Conservation (phyloP, 2,888 invertebrate genomes). For the Zele albiditarsus region DNA sequence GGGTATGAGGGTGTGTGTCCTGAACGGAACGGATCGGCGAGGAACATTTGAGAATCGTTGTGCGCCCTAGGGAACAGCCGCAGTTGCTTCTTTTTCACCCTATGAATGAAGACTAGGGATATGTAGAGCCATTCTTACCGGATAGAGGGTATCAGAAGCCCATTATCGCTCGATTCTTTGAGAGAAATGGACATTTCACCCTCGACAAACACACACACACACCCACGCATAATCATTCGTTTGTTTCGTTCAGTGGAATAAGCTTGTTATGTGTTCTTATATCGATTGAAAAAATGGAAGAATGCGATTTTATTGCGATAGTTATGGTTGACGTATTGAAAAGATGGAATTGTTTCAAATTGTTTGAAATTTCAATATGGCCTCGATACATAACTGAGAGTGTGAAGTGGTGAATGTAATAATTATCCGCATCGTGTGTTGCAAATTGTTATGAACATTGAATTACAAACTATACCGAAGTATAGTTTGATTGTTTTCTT, state of each 20-base stretch:
- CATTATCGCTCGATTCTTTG: conserved; percentile 55
- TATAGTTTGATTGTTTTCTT: conserved; percentile 19
- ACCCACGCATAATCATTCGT: not conserved
- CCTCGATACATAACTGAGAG: not conserved
- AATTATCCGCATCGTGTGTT: conserved; percentile 24
- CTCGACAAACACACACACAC: not conserved
- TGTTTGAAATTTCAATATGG: not conserved
- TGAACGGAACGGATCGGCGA: conserved; percentile 23
- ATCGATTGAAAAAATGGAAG: not conserved
- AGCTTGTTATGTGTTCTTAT: not conserved
- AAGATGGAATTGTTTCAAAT: too few relatives aligned
- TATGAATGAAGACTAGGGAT: conserved; percentile 44
- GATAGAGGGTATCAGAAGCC: conserved; percentile 55
- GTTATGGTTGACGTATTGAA: too few relatives aligned
- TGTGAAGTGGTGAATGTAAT: conserved; percentile 28
- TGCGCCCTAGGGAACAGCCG: conserved; percentile 54
- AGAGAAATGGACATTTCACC: not conserved
- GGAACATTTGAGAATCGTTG: conserved; percentile 42
- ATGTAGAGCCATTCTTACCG: conserved; percentile 41
- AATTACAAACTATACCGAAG: not conserved
- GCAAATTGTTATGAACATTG: conserved; percentile 15
- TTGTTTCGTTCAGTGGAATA: not conserved
- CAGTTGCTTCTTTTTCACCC: conserved; percentile 45
- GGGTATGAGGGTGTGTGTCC: conserved; percentile 17
- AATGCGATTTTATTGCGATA: too few relatives aligned